Percentiles rank a stretch among this genome's conserved stretches.
Conservation (phyloP, 2,797 vertebrate genomes). For the Cyclura pinguis region DNA sequence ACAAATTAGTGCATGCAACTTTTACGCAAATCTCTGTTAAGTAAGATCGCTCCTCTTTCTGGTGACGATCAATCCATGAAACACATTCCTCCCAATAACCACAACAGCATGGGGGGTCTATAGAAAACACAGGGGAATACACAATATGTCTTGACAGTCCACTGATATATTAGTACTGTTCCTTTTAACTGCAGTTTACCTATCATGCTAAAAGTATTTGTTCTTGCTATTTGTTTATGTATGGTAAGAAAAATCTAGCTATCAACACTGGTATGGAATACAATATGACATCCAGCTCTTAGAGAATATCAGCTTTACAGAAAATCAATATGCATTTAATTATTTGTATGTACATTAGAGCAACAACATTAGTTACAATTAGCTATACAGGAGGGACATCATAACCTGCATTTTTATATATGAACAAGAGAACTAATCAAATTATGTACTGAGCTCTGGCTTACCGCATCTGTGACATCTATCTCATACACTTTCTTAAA, state of each 20-base stretch:
- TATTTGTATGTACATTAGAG: background rate
- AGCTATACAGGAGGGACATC: background rate
- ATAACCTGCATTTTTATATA: background rate
- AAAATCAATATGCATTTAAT: background rate
- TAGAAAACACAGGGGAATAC: background rate
- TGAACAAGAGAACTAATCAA: background rate
- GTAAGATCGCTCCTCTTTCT: no score
- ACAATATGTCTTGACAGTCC: background rate
- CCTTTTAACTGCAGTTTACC: background rate
- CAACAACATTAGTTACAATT: background rate
- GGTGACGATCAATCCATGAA: no score
- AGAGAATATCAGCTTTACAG: background rate
- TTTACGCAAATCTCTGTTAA: background rate
- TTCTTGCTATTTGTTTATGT: background rate
- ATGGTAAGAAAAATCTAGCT: background rate
- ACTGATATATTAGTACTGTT: no score
- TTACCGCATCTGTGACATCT: slow-evolving; percentile 91
- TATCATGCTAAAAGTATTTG: background rate
- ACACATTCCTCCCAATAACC: background rate
- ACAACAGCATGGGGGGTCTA: background rate
- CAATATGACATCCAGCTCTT: background rate
- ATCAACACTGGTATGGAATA: background rate
- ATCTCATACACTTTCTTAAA: slow-evolving; percentile 93
- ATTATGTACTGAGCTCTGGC: background rate
- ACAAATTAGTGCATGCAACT: background rate